Evolutionary conservation across 2,113 vertebrate genomes (phyloP), one percentile per base, ranked within the genome.

Genomic region (Brienomyrus longianalis): DNA sequence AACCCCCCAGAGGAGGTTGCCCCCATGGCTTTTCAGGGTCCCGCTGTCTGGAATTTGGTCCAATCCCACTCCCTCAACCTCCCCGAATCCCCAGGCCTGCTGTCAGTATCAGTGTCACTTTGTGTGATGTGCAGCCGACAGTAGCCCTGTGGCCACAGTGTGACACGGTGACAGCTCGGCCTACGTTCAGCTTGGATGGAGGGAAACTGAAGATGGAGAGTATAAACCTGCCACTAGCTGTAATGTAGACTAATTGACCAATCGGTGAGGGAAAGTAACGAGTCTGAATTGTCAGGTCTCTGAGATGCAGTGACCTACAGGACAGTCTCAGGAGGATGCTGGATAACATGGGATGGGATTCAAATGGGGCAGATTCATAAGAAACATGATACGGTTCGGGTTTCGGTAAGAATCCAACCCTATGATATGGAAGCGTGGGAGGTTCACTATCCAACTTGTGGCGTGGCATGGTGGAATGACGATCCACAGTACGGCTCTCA

Each of bases 91-190:
- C 51, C 66, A 83, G 47, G 88, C 51, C 62, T 83, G 62, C 54
- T 8, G 31, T 86, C 74, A 84, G 56, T 45, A 15, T 90, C 52
- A 35, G 35, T 91, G 91, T 92, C 90, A 92, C 88, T 91, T 89
- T 90, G 51, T 89, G 88, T 91, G 90, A 92, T 91, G 91, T 91
- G 90, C 88, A 92, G 90, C 70, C 2, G 70, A 35, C 35, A 77
- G 31, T 77, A 35, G 70, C 35, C 62, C 70, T 15, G 70, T 39
- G 70, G 70, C 17, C 15, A 77, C 70, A 77, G 70, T 19, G 31
- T 77, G 35, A 39, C 11, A 2, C 15, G 7, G 13, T 7, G 31
- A 77, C 35, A 39, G 70, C 31, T 77, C 35, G 35, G 70, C 70
- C 35, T 39, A 77, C 15, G 39, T 77, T 77, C 70, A 39, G 70